Evolutionary conservation across 2,888 invertebrate species (phyloP), one percentile per base, ranked within the genome.

Genomic region (Anaspis maculata): DNA sequence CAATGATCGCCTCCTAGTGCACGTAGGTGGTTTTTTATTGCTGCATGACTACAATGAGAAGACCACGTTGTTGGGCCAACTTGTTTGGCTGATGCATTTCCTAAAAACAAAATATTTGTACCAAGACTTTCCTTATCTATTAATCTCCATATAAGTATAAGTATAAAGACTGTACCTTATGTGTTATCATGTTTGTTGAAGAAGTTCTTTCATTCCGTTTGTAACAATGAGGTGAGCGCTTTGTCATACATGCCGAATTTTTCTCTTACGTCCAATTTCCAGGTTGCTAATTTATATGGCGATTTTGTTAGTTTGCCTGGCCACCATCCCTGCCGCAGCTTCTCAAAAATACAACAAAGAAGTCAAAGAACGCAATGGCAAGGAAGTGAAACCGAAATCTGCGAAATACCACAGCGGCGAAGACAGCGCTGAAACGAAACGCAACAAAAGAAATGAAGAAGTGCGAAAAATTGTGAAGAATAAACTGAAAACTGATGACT

Each of bases 301-400:
- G 5, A 13, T 40, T 13, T 19, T 40, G 2, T 19, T 40, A 6
- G 15, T 40, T 3, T 40, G 40, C 25, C 10, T 37, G 16, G 15
- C 28, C n/a, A 27, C 22, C 21, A 23, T 40, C 16, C 40, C 36
- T n/a, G n/a, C n/a, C n/a, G n/a, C n/a, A n/a, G n/a, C n/a, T n/a
- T n/a, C n/a, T n/a, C n/a, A n/a, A n/a, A n/a, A n/a, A n/a, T 4
- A 10, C 4, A n/a, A 24, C 5, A 24, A 24, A 10, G n/a, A 24
- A n/a, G 25, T n/a, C n/a, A 10, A 10, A 7, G 12, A 24, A 24
- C 10, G 10, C 4, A 24, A 24, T 10, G n/a, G 12, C n/a, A 10
- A 24, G n/a, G 5, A 10, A 24, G 25, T 19, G 5, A 19, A 19
- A 19, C 9, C 19, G 19, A n/a, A 24, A 9, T 19, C 21, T 19